Evolutionary conservation across 2,113 vertebrate species (phyloP).

Genomic region (Prunella fulvescens): DNA sequence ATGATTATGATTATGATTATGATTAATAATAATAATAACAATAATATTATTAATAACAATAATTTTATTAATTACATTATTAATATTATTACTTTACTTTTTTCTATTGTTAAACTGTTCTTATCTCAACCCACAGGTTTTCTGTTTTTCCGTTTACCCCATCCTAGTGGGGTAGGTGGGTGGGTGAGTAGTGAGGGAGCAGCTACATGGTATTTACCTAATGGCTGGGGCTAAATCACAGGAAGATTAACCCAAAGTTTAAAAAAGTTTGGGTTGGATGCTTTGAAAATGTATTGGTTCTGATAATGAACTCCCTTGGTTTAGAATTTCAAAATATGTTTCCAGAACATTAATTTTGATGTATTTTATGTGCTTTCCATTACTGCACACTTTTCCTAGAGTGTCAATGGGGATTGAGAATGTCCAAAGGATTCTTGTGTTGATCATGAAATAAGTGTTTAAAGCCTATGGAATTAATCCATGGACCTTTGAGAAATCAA

Average conservation of each 20-base stretch:
- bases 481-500: not conserved
- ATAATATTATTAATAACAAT: too few species aligned
- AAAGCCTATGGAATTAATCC: not conserved
- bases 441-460: not conserved
- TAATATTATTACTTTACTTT: not conserved
- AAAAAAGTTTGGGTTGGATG: not conserved
- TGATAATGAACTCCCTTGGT: not conserved
- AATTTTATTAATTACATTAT: too few species aligned
- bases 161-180: rapidly evolving
- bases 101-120: not conserved
- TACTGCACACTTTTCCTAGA: not conserved
- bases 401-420: not conserved
- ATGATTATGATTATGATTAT: not conserved
- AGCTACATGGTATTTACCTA: too few species aligned
- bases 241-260: not conserved
- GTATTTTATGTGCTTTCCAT: not conserved
- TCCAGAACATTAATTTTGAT: not conserved
- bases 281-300: not conserved
- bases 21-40: too few species aligned
- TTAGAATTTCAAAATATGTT: not conserved
- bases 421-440: not conserved
- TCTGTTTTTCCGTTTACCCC: not conserved
- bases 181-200: not conserved
- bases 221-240: not conserved
- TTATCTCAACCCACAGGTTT: not conserved